Conservation (phyloP, 2,797 vertebrate species). For the Emys orbicularis region DNA sequence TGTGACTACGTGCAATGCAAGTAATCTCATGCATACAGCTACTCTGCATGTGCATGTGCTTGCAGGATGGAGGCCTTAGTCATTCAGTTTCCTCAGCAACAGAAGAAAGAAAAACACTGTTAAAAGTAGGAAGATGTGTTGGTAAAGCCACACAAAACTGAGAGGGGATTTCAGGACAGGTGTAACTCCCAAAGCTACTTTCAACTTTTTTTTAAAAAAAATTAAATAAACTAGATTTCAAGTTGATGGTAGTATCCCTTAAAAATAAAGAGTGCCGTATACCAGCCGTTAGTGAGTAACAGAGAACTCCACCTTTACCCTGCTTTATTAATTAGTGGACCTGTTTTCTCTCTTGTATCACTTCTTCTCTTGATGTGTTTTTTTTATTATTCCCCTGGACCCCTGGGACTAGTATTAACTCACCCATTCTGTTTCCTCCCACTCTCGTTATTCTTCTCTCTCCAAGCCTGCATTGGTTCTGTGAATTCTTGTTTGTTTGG, state of each 20-base stretch:
- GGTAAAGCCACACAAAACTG: background rate
- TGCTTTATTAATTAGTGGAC: background rate
- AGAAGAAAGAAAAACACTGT: background rate
- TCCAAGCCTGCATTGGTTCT: background rate
- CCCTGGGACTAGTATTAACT: background rate
- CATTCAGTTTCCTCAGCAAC: background rate
- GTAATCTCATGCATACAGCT: background rate
- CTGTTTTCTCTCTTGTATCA: background rate
- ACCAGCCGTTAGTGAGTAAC: background rate
- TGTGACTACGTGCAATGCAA: background rate
- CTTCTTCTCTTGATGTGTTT: background rate
- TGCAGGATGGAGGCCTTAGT: background rate
- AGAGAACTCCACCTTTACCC: constrained; percentile 15
- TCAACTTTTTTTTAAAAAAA: background rate
- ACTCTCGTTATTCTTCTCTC: constrained; percentile 42
- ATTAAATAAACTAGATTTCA: background rate
- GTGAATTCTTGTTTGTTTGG: constrained; percentile 19
- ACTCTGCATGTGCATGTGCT: background rate
- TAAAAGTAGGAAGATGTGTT: background rate
- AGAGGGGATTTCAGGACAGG: background rate
- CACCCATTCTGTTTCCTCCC: constrained; percentile 33
- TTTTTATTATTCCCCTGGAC: background rate
- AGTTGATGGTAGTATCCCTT: background rate
- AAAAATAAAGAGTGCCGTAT: background rate
- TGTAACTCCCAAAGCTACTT: constrained; percentile 5